Base-by-base conservation (phyloP, 37 sponge, comb jelly and placozoan genomes). In the Ianthella basta region DNA sequence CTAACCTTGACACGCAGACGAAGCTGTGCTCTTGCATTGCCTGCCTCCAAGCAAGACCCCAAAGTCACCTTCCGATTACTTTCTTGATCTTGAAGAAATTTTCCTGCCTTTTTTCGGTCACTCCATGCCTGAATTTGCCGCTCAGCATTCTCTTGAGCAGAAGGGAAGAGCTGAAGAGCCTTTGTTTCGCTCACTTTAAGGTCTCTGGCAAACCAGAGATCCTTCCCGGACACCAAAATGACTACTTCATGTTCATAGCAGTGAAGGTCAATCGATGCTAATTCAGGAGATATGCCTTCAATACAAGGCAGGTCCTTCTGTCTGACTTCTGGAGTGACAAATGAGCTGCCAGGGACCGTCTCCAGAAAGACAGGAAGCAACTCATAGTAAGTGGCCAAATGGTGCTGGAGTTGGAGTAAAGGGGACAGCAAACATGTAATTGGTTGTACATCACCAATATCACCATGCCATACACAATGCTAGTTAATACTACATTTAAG, bases 191-290 rank as follows among this genome's bases (percentile, higher is more conserved):
- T 27, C 63, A 61, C 25, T 23, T 5, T 25, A 14, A 61, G 32
- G 27, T 69, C 70, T 69, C 70, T 69, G 27, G 70, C 29, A 30
- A 69, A 69, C 70, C 70, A 69, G 34, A 69, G 33, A 6, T 69
- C 27, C 19, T 69, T 6, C 6, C 70, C 70, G 27, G 70, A 69
- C 34, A 69, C 35, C 19, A 30, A 13, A n/a, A 69, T 6, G 27
- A 69, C 34, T 29, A 34, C 70, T 4, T 69, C 70, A 69, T 29
- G 25, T 5, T 23, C 70, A 30, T 69, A 69, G 70, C 34, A 32
- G 70, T 69, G 70, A 69, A 30, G 18, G 3, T 32, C 70, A n/a
- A 69, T 35, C 10, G 6, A 69, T 2, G 2, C 27, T 18, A 69
- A 18, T 32, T 32, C 6, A 30, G 70, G 70, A 1, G 19, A 30